Conservation (phyloP, 2,113 vertebrate genomes). For the Syngnathoides biaculeatus region DNA sequence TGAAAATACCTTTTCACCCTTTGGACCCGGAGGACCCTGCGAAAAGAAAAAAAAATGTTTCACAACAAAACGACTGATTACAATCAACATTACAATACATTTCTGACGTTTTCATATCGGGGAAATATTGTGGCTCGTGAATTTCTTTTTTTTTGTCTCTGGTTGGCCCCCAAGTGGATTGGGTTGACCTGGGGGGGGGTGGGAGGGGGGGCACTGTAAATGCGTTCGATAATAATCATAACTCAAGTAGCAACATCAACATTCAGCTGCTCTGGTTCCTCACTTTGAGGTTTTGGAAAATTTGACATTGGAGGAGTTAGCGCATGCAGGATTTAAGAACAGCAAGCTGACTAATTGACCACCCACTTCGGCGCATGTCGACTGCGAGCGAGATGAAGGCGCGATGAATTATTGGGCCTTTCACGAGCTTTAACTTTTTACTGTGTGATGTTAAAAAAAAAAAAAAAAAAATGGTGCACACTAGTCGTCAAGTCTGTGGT, state of each 20-base stretch:
- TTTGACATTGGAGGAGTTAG: constrained; percentile 18
- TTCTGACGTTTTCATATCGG: no score
- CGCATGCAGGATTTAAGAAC: constrained; percentile 18
- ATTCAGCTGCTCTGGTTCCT: constrained; percentile 1
- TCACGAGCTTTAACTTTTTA: constrained; percentile 10
- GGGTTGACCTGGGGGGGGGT: no score
- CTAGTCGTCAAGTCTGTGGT: not conserved
- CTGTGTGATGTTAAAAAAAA: not conserved
- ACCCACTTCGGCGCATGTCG: constrained; percentile 21
- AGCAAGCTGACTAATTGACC: constrained; percentile 39
- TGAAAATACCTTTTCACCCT: constrained; percentile 89
- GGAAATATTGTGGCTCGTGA: not conserved
- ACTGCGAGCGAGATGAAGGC: not conserved
- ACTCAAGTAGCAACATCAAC: not conserved
- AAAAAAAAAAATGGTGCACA: not conserved
- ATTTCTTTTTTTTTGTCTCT: not conserved
- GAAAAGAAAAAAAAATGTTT: constrained; percentile 30
- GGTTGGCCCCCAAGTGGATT: no score
- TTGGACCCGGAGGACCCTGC: constrained; percentile 87
- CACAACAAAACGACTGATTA: not conserved
- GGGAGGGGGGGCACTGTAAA: constrained; percentile 25
- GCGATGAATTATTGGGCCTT: constrained; percentile 1
- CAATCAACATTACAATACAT: constrained; percentile 1
- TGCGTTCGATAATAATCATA: constrained; percentile 11
- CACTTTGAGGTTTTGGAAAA: constrained; percentile 29